Conservation (phyloP, 2,888 invertebrate species). For the Melipona bicolor region DNA sequence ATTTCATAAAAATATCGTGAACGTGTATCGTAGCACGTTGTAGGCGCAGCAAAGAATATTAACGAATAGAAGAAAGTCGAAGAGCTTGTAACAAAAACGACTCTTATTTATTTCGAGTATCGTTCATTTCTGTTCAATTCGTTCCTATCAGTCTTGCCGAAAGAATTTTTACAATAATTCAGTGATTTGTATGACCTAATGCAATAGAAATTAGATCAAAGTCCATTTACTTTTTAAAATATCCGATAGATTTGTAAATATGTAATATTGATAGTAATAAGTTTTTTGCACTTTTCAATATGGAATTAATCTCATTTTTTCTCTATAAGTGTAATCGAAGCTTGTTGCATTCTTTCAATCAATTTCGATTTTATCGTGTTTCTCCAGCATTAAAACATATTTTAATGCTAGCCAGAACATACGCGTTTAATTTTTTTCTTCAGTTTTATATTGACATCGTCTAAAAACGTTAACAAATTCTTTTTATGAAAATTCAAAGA, state of each 20-base stretch:
- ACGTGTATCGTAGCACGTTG: constrained; percentile 22
- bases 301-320: background rate
- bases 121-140: background rate
- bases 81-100: background rate
- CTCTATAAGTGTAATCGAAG: too few species aligned
- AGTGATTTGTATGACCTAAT: background rate
- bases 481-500: too few species aligned
- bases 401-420: too few species aligned
- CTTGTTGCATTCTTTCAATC: too few species aligned
- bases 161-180: background rate
- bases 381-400: too few species aligned
- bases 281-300: background rate
- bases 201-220: background rate
- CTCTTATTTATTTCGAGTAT: background rate
- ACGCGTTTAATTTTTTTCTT: too few species aligned
- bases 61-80: constrained; percentile 24
- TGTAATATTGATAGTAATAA: background rate
- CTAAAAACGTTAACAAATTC: too few species aligned
- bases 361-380: too few species aligned
- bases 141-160: background rate
- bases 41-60: constrained; percentile 25
- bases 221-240: background rate
- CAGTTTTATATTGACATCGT: too few species aligned
- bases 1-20: background rate
- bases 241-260: background rate